Evolutionary conservation across 2,797 vertebrate genomes (phyloP).

Genomic region (Falco columbarius): DNA sequence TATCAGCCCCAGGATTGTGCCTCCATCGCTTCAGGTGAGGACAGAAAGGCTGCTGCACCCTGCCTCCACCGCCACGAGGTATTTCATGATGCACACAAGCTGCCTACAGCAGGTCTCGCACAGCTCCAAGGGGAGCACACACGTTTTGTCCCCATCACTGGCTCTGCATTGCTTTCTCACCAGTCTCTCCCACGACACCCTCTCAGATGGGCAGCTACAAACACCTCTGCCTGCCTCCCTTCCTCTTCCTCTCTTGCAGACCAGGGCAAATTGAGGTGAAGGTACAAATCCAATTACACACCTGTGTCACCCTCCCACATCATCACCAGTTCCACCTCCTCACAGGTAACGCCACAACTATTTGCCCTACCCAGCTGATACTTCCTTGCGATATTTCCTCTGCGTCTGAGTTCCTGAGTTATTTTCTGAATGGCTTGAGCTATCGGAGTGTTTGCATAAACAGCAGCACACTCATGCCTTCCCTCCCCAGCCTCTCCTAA

Average conservation of each 20-base stretch:
- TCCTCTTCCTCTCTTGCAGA: background rate
- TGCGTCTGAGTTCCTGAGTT: background rate
- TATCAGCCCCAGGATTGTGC: background rate
- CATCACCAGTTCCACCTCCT: background rate
- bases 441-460: background rate
- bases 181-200: fast-evolving
- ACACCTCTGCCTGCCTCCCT: background rate
- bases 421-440: background rate
- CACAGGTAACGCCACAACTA: background rate
- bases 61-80: fast-evolving
- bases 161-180: fast-evolving
- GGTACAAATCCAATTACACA: background rate
- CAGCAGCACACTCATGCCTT: background rate
- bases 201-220: too few species aligned
- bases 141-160: fast-evolving
- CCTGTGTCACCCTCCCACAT: background rate
- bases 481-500: background rate
- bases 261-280: background rate
- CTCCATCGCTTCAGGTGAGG: background rate
- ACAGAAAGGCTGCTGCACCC: background rate
- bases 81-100: fast-evolving
- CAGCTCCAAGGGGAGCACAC: background rate
- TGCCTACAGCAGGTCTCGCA: background rate
- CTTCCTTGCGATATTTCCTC: background rate
- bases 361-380: background rate